Evolutionary conservation across 2,888 invertebrate genomes (phyloP).

Genomic region (Melanostoma scalare): DNA sequence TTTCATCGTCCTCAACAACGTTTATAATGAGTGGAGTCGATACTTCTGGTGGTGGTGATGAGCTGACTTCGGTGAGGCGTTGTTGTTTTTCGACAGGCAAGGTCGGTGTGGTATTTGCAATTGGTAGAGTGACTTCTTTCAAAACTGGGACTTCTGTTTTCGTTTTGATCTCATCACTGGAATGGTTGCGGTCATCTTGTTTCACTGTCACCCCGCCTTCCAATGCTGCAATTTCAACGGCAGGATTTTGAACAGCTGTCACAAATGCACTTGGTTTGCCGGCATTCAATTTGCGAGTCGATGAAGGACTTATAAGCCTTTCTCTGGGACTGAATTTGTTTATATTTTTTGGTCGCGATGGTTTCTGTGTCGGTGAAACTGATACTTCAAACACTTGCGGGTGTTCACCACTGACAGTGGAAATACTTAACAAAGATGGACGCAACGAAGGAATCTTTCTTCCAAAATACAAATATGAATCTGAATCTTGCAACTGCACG

Average conservation of each 20-base stretch:
- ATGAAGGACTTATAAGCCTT: conserved; percentile 66
- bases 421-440: conserved; percentile 80
- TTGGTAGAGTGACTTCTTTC: not conserved
- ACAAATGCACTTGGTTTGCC: conserved; percentile 53
- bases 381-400: conserved; percentile 85
- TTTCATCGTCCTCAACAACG: conserved; percentile 78
- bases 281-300: conserved; percentile 70
- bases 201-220: not conserved
- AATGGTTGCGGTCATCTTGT: not conserved
- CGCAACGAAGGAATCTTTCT: conserved; percentile 84
- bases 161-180: not conserved
- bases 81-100: conserved; percentile 1
- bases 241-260: conserved; percentile 11
- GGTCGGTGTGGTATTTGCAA: conserved; percentile 18
- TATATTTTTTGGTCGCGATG: conserved; percentile 48
- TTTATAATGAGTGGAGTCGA: conserved; percentile 79
- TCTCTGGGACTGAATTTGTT: conserved; percentile 76
- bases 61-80: conserved; percentile 10
- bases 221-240: not conserved
- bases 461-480: conserved; percentile 88
- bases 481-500: conserved; percentile 77
- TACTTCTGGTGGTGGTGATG: conserved; percentile 35
- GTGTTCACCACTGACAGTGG: conserved; percentile 83
- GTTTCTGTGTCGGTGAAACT: conserved; percentile 81
- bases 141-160: not conserved